These are phyloP conservation scores for Sphenodon punctatus DNA, from an alignment of 2,797 vertebrate species.

Conservation along the genomic window DNA sequence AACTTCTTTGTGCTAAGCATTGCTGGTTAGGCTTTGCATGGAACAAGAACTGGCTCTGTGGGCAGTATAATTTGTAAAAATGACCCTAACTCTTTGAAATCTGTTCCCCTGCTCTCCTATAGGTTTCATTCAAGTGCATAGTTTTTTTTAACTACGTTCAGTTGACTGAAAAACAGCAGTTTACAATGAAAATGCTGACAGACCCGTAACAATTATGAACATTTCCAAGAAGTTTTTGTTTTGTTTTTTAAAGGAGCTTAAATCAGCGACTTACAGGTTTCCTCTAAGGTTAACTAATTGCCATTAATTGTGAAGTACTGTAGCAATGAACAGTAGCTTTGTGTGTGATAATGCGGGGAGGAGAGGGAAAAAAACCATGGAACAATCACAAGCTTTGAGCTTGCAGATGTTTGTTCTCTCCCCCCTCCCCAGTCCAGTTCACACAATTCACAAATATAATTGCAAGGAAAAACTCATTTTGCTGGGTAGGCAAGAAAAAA, in stretches of 20 bases:
- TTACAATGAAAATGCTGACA: neutral
- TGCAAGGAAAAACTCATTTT: conserved; percentile 37
- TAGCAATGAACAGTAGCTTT: conserved; percentile 38
- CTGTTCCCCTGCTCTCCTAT: neutral
- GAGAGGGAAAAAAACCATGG: neutral
- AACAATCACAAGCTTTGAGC: conserved; percentile 20
- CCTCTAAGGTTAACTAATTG: conserved; percentile 68
- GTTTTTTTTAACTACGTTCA: conserved; percentile 21
- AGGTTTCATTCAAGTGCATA: neutral
- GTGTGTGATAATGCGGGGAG: conserved; percentile 41
- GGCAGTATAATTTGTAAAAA: neutral
- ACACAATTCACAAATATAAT: conserved; percentile 48
- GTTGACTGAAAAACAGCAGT: conserved; percentile 18
- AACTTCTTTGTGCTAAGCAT: neutral
- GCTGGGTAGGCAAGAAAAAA: conserved; percentile 27
- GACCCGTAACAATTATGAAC: neutral
- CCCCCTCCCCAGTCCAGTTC: neutral
- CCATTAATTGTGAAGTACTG: conserved; percentile 56
- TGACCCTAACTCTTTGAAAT: neutral
- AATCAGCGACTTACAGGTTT: conserved; percentile 32
- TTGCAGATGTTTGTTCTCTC: neutral
- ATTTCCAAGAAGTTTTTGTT: too few species aligned
- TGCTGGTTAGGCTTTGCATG: neutral
- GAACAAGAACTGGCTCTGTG: neutral
- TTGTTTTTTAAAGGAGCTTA: conserved; percentile 27